Evolutionary conservation across 2,113 vertebrate species (phyloP).

Genomic region (Lanius collurio): DNA sequence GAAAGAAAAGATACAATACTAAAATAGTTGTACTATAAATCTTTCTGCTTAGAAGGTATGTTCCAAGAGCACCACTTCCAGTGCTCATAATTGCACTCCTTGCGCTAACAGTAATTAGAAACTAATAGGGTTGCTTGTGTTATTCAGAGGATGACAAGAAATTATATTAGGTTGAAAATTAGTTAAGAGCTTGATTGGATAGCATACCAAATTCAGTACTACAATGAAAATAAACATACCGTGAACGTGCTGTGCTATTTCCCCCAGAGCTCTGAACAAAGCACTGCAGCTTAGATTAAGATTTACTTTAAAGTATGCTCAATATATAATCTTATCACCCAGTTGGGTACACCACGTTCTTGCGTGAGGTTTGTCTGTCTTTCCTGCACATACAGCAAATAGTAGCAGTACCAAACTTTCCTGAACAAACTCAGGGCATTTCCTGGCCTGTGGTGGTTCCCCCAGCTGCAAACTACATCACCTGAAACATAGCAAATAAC

Average conservation of each 20-base stretch:
- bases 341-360: neutral
- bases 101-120: neutral
- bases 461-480: neutral
- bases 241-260: neutral
- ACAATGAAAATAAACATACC: neutral
- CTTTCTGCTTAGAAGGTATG: neutral
- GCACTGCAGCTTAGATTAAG: neutral
- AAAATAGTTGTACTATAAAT: neutral
- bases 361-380: neutral
- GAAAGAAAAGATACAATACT: neutral
- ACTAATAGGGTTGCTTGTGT: neutral
- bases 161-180: neutral
- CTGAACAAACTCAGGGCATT: neutral
- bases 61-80: neutral
- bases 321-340: neutral
- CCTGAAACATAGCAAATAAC: neutral
- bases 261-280: neutral
- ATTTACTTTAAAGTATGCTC: neutral
- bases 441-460: neutral
- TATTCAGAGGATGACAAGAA: neutral
- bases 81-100: neutral
- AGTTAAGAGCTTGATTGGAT: neutral
- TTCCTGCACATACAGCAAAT: neutral
- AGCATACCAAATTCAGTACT: neutral
- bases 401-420: neutral